Evolutionary conservation across 2,888 invertebrate species (phyloP), one percentile per base, ranked within the genome.

Genomic region (Oxystoma pomonae): DNA sequence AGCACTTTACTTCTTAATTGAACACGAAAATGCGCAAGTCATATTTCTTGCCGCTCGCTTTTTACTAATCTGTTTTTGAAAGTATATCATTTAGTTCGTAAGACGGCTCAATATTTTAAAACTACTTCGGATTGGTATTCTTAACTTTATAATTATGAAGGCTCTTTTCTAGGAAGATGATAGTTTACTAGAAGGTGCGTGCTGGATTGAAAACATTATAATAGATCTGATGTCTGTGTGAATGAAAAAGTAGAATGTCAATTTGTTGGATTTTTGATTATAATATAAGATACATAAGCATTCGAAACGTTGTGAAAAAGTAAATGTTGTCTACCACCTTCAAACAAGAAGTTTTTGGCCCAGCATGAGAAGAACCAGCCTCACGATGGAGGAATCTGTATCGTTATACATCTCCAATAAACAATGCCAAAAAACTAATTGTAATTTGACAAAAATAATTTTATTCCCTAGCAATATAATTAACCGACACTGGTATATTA

Each of bases 1-100:
- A 66, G 66, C 64, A 63, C 63, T 66, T n/a, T 63, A 66, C 61
- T 66, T 63, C 63, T 66, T 66, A 66, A 66, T 66, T 66, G 63
- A 66, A 64, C 66, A 64, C 12, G 35, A 35, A 35, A 35, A 35
- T 35, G 35, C 35, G 35, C 35, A 35, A 35, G 35, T 35, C 35
- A 35, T 35, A 35, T 35, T 35, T 35, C 35, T 35, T 35, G 35
- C 5, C 35, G 35, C 35, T 35, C 35, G 35, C 35, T 35, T 35
- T 35, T 35, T 35, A 35, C 35, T 35, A 35, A 35, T 35, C 35
- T 35, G 35, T 35, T 35, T 35, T 35, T 35, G 35, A 35, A 35
- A 35, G 35, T 35, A 35, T 35, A 35, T 35, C 35, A 35, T 35
- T 35, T 35, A 35, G 35, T 12, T 35, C 5, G 35, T 12, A 35